Conservation (phyloP, 1,140 invertebrate species). For the Panonychus citri region DNA sequence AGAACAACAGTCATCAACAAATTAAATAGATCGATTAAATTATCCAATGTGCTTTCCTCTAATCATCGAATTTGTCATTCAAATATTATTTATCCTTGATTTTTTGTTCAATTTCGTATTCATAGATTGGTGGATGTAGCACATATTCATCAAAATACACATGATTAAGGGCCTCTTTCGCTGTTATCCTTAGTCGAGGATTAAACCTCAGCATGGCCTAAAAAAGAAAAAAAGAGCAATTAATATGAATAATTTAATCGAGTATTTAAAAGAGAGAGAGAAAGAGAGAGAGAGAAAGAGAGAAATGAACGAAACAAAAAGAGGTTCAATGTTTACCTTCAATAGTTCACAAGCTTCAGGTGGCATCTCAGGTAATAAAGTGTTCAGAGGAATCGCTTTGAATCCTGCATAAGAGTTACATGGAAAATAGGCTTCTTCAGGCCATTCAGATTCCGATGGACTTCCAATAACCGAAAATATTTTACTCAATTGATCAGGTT, state of each 20-base stretch:
- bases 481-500: constrained; percentile 58
- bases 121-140: constrained; percentile 1
- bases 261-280: no score
- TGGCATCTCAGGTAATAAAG: constrained; percentile 30
- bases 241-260: no score
- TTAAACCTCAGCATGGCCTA: constrained; percentile 73
- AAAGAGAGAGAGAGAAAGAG: no score
- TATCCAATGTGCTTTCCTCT: background rate
- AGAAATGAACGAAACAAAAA: no score
- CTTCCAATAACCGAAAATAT: constrained; percentile 49
- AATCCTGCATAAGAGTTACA: constrained; percentile 30
- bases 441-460: constrained; percentile 31
- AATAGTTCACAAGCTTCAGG: constrained; percentile 29
- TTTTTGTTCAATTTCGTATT: background rate
- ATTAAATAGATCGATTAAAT: background rate
- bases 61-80: no score
- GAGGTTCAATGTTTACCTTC: constrained; percentile 20
- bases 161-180: constrained; percentile 63
- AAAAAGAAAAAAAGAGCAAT: background rate
- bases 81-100: background rate
- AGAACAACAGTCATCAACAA: no score
- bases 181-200: constrained; percentile 57
- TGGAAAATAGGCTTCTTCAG: constrained; percentile 31
- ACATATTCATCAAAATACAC: constrained; percentile 56
- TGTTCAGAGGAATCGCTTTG: constrained; percentile 23